phyloP scores from a whole-genome alignment of 2,888 invertebrate species.

The Phyllotreta cruciferae region DNA sequence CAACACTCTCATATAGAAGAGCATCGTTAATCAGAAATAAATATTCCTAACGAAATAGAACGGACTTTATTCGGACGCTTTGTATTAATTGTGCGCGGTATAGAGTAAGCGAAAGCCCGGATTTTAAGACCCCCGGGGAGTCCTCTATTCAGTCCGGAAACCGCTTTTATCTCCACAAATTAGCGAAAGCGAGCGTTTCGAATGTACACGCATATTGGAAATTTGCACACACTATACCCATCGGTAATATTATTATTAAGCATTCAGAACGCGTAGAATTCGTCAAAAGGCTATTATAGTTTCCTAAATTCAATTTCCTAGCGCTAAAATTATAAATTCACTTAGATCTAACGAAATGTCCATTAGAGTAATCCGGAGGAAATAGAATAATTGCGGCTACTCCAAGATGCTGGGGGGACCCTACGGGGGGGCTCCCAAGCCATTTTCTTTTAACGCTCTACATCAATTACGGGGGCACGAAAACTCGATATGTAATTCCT shows the following conservation, averaged over 20 bases:
- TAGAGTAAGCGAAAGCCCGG: slow-evolving; percentile 12
- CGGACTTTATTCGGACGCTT: no score
- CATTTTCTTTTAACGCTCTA: slow-evolving; percentile 20
- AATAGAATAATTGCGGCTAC: slow-evolving; percentile 4
- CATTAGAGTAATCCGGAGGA: not conserved
- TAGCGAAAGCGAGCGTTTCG: slow-evolving; percentile 19
- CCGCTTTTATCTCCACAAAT: slow-evolving; percentile 27
- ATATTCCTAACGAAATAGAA: no score
- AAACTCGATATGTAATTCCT: slow-evolving; percentile 44
- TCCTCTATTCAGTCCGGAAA: slow-evolving; percentile 23
- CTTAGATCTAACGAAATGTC: no score
- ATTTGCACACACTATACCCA: slow-evolving; percentile 7
- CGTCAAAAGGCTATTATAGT: slow-evolving; percentile 9
- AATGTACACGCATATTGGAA: slow-evolving; percentile 4
- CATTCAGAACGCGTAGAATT: not conserved
- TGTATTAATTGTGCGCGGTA: slow-evolving; percentile 7
- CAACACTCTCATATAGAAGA: no score
- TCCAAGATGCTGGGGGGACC: slow-evolving; percentile 19
- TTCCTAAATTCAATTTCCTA: not conserved
- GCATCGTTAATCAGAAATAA: no score
- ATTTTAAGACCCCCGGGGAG: slow-evolving; percentile 12
- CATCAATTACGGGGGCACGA: slow-evolving; percentile 28
- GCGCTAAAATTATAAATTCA: no score
- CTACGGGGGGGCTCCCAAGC: not conserved
- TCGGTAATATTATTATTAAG: slow-evolving; percentile 14